A percentile compares a stretch with the other conserved stretches of the same genome.
phyloP scores from a whole-genome alignment of 1,140 invertebrate genomes.

The Paraescarpia echinospica region DNA sequence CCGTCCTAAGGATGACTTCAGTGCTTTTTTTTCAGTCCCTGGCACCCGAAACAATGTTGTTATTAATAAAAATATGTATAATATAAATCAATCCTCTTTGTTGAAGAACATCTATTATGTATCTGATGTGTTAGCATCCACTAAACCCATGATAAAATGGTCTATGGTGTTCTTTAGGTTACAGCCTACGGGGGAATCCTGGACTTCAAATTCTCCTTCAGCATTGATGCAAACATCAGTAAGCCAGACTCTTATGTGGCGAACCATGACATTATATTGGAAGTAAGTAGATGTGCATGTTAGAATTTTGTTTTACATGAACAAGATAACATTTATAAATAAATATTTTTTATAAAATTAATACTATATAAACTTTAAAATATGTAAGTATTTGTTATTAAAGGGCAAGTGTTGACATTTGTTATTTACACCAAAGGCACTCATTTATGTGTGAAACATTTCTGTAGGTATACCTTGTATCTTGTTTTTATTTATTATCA shows the following conservation, averaged over 20 bases:
- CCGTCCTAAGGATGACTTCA: no score
- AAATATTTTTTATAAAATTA: not conserved
- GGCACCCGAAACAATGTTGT: no score
- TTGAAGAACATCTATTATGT: not conserved
- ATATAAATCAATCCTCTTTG: not conserved
- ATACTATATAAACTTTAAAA: no score
- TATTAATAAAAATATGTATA: no score
- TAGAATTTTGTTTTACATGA: not conserved
- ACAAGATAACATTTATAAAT: not conserved
- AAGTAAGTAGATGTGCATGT: slow-evolving; percentile 55
- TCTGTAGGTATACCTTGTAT: no score
- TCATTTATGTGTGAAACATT: no score
- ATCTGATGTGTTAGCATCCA: not conserved
- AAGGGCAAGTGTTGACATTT: not conserved
- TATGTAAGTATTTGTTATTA: no score
- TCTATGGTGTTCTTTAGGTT: slow-evolving; percentile 41
- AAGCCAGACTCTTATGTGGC: slow-evolving; percentile 66
- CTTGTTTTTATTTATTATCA: no score
- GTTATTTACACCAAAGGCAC: not conserved
- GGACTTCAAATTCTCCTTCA: slow-evolving; percentile 72
- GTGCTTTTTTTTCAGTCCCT: no score
- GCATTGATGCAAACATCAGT: slow-evolving; percentile 80
- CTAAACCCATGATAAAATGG: not conserved
- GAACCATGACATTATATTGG: slow-evolving; percentile 79
- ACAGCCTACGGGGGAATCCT: slow-evolving; percentile 84